Conservation (phyloP, 2,113 vertebrate species). For the Recurvirostra avosetta region DNA sequence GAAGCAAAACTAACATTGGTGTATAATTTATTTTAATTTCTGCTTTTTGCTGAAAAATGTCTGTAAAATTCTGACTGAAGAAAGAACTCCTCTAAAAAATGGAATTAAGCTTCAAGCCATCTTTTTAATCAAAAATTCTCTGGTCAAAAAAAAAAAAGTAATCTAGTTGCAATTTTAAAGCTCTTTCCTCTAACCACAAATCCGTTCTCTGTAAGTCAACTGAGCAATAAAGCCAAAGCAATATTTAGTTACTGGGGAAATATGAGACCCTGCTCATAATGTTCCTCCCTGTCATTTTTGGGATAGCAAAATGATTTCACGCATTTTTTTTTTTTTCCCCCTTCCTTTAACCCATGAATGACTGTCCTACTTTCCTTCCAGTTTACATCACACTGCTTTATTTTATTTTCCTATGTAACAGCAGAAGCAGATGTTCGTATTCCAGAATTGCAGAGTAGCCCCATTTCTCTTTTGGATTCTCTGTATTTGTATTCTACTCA, state of each 20-base stretch:
- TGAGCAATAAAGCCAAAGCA: conserved; percentile 53
- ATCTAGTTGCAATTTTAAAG: conserved; percentile 27
- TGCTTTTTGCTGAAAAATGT: neutral
- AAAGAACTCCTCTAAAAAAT: neutral
- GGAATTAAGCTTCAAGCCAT: neutral
- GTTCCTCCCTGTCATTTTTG: neutral
- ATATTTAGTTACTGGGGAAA: conserved; percentile 53
- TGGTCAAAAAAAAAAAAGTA: neutral
- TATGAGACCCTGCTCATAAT: neutral
- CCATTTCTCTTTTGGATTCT: neutral
- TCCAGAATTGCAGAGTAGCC: neutral
- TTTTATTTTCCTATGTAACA: neutral
- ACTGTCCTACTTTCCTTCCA: neutral
- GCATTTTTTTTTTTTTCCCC: neutral
- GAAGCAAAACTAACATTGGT: neutral
- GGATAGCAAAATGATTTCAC: conserved; percentile 1
- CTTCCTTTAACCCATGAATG: neutral
- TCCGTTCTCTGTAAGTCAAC: conserved; percentile 30
- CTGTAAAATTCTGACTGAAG: neutral
- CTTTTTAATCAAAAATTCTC: conserved; percentile 18
- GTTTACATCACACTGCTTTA: neutral
- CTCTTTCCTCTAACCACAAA: conserved; percentile 32
- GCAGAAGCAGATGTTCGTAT: neutral
- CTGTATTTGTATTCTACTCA: neutral
- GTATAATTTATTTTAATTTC: neutral